Base-by-base conservation (phyloP, 2,888 invertebrate genomes). In the Zygogramma bicolorata region DNA sequence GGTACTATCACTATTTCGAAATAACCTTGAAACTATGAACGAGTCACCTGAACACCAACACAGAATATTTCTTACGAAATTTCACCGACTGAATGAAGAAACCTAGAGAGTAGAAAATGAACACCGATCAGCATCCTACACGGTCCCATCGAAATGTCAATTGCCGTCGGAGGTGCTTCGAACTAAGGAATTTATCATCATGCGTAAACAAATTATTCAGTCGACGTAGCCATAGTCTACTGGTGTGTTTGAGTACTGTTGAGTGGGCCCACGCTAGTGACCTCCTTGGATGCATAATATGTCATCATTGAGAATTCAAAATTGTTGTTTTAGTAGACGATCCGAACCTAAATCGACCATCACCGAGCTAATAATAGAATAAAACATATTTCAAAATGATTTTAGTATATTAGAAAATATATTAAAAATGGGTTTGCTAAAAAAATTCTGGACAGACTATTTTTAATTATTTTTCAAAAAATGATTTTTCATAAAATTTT, bases 91-190 rank as follows among this genome's bases (percentile, higher is more conserved):
- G 25, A 53, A 53, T 53, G 22, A 27, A 53, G 53, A 22, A 53
- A 53, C 27, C n/a, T n/a, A 25, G 3, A 27, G 22, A 22, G 25
- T 25, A 25, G 27, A 53, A 53, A 53, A 53, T 53, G 25, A 53
- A 53, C 53, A 53, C n/a, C 53, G 53, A n/a, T 27, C n/a, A n/a
- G 10, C 53, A 8, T 27, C 53, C 53, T 25, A 53, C 53, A 27
- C 53, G 7, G 53, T 27, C 25, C 53, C 53, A 53, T 53, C 53
- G 25, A 53, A 53, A 53, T 53, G 53, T 53, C 53, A 53, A 53
- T 53, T 53, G 53, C 53, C 53, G 27, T 27, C 25, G 53, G 22
- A n/a, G n/a, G 53, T n/a, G 25, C 22, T 46, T 46, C 20, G 20
- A 46, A 46, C 7, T 18, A 46, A 20, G 20, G 18, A 46, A 46